Conservation (phyloP, 2,888 invertebrate genomes). For the Platycheirus albimanus region DNA sequence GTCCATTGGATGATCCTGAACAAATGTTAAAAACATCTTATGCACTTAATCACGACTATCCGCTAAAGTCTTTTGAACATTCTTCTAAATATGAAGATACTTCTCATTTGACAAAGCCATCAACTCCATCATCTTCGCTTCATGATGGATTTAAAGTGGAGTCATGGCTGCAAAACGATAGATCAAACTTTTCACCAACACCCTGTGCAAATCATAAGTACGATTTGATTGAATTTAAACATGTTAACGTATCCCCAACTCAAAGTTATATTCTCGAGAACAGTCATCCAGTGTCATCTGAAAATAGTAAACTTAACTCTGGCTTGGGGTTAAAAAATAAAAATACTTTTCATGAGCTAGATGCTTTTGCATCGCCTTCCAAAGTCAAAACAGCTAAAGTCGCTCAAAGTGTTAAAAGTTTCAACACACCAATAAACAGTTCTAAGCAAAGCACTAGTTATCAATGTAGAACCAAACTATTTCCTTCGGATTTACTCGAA, state of each 20-base stretch:
- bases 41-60: conserved; percentile 76
- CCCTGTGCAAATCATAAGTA: conserved; percentile 67
- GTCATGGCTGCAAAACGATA: too few relatives aligned
- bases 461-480: conserved; percentile 83
- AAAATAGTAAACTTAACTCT: neutral
- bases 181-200: conserved; percentile 80
- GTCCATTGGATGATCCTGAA: conserved; percentile 83
- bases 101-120: conserved; percentile 80
- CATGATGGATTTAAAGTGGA: too few relatives aligned
- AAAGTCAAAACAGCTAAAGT: conserved; percentile 81
- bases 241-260: conserved; percentile 19
- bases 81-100: conserved; percentile 80
- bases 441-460: conserved; percentile 79
- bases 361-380: conserved; percentile 83
- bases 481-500: conserved; percentile 93
- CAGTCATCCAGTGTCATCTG: neutral
- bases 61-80: conserved; percentile 71
- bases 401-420: conserved; percentile 83
- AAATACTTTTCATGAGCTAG: conserved; percentile 72
- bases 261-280: conserved; percentile 23
- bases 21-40: too few relatives aligned
- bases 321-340: conserved; percentile 71
- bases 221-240: conserved; percentile 30
- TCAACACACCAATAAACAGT: conserved; percentile 82
- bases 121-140: conserved; percentile 65